Conservation (phyloP, 2,113 vertebrate species). For the Pipra filicauda region DNA sequence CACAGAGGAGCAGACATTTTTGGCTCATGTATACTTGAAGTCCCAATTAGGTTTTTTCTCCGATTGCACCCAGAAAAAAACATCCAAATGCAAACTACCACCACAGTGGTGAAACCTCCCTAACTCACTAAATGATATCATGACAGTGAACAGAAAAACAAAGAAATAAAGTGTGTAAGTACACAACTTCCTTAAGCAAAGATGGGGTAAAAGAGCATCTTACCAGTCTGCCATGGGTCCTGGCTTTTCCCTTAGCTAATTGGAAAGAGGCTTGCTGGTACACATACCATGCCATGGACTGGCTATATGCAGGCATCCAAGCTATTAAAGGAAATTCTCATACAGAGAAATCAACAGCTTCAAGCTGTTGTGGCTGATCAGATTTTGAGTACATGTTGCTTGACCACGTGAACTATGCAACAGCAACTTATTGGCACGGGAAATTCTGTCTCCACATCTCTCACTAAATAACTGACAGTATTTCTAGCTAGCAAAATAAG, state of each 20-base stretch:
- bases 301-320: background rate
- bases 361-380: background rate
- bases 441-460: background rate
- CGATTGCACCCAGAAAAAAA: background rate
- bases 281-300: background rate
- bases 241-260: background rate
- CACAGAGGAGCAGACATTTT: background rate
- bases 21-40: background rate
- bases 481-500: constrained; percentile 11
- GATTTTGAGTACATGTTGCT: background rate
- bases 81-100: background rate
- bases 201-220: background rate
- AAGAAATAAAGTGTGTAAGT: background rate
- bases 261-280: background rate
- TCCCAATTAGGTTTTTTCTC: background rate
- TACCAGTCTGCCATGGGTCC: background rate
- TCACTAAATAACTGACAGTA: background rate
- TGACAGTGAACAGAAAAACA: background rate
- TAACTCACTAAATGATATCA: background rate
- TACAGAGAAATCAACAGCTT: background rate
- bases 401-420: background rate
- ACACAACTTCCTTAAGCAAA: background rate
- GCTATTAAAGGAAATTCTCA: background rate
- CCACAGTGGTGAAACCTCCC: background rate
- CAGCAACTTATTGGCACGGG: background rate